A percentile compares a stretch with the other conserved stretches of the same genome.
Conservation (phyloP, 2,113 vertebrate species). For the Nesoenas mayeri region DNA sequence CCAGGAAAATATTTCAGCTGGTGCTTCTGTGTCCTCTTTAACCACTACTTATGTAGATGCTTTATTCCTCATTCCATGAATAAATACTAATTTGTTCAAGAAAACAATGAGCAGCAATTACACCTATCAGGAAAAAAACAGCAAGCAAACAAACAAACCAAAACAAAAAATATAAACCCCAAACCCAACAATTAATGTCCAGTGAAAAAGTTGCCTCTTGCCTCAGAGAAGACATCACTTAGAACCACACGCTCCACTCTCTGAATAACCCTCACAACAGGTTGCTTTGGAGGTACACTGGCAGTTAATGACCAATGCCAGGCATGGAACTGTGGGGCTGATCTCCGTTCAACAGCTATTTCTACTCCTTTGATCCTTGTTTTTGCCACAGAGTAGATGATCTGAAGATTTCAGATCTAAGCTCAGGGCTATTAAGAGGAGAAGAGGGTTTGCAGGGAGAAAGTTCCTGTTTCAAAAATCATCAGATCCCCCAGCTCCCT, state of each 20-base stretch:
- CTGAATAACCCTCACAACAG: neutral
- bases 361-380: neutral
- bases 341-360: neutral
- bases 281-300: neutral
- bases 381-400: neutral
- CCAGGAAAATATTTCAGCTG: neutral
- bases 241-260: neutral
- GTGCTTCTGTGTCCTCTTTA: neutral
- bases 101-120: neutral
- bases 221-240: neutral
- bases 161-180: neutral
- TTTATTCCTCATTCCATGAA: neutral
- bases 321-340: neutral
- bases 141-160: neutral
- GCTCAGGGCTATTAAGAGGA: neutral
- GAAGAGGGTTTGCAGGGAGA: neutral
- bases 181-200: neutral
- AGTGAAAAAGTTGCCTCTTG: neutral
- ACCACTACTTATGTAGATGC: neutral
- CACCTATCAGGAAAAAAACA: neutral
- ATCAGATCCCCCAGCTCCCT: neutral
- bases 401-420: neutral
- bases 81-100: neutral
- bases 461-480: neutral
- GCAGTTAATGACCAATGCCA: neutral